Base-by-base conservation (phyloP, 2,888 invertebrate genomes). In the Pyralis farinalis region DNA sequence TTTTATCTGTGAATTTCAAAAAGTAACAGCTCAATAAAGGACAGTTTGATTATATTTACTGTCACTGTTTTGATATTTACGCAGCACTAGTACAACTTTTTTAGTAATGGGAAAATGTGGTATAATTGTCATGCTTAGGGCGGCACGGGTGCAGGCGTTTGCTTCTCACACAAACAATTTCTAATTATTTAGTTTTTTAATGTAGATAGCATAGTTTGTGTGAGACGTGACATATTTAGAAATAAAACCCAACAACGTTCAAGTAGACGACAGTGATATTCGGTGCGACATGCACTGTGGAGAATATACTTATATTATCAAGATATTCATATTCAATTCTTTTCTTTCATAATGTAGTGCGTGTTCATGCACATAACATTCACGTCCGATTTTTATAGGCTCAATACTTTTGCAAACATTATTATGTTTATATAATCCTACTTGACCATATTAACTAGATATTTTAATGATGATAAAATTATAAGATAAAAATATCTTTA, bases 211-310 rank as follows among this genome's bases (percentile, higher is more conserved):
- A 49, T 56, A 54, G 68, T 78, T 82, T 73, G 71, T 71, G 73
- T 63, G 69, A 75, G 73, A 75, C 49, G 47, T 44, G 49, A 61
- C 57, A 66, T 63, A 68, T 64, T 58, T 43, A 54, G 54, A 75
- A 69, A 69, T 66, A 61, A 63, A 70, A 73, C 63, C 65, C 63
- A 77, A 71, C 63, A 73, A 67, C 74, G 61, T 63, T 65, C 53
- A 62, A 62, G 61, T 71, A 69, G 74, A 74, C 71, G 74, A 74
- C 71, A 65, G 82, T 84, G 79, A 74, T 67, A 68, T 67, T 76
- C 66, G 75, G 85, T 85, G 86, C 80, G 62, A 82, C 86, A 86
- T 87, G 86, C 86, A 81, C 85, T 77, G 85, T 78, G 79, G 68
- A 72, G 67, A 63, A 68, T 66, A 67, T 63, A 64, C 37, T 36